A percentile compares a stretch with the other conserved stretches of the same genome.
These are phyloP conservation scores for Amphilophus citrinellus DNA, from an alignment of 2,113 vertebrate genomes.

Conservation along the genomic window DNA sequence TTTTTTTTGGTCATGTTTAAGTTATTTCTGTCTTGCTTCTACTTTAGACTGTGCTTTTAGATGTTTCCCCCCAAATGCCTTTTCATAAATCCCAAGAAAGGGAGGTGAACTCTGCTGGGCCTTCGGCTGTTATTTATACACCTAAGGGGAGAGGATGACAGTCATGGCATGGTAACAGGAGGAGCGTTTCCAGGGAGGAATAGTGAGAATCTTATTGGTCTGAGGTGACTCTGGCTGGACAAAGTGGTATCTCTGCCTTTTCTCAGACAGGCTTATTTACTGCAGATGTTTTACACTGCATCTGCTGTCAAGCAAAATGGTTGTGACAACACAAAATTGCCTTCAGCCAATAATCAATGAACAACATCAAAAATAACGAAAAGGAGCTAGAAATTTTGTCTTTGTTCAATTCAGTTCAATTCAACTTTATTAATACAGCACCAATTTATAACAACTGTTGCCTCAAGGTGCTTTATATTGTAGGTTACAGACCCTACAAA, in stretches of 20 bases:
- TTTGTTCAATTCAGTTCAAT: not conserved
- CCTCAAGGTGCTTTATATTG: not conserved
- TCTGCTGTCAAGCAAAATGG: not conserved
- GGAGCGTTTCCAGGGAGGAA: not conserved
- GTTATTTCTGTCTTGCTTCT: not conserved
- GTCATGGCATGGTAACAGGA: constrained; percentile 5
- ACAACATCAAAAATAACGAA: not conserved
- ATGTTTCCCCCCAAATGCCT: constrained; percentile 7
- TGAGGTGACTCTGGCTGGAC: not conserved
- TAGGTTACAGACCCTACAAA: not conserved
- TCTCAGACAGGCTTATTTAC: constrained; percentile 1
- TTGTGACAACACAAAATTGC: not conserved
- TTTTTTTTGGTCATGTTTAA: not conserved
- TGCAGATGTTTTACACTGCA: not conserved
- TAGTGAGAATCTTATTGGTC: not conserved
- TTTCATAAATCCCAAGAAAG: constrained; percentile 15
- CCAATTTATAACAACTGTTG: not conserved
- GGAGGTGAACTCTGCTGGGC: constrained; percentile 2
- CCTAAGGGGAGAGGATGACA: constrained; percentile 1
- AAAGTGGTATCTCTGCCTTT: not conserved
- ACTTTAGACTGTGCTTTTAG: not conserved
- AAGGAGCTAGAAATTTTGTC: not conserved
- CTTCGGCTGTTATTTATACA: constrained; percentile 27
- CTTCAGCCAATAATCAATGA: not conserved
- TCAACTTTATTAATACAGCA: not conserved